Conservation (phyloP, 2,888 invertebrate species). For the Ctenicera cuprea region DNA sequence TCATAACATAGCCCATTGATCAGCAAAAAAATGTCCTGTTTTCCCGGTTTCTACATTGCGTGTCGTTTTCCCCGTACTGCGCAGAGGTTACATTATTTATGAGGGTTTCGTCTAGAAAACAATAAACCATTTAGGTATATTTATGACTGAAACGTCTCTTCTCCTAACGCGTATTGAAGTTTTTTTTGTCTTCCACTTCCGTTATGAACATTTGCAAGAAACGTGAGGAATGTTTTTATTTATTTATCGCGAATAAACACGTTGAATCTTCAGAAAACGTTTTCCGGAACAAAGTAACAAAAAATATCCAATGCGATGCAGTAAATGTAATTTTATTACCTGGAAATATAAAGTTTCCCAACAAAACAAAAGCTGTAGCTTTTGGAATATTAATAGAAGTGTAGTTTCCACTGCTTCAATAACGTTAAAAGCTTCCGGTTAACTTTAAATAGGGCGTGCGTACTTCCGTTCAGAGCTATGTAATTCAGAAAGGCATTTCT, state of each 20-base stretch:
- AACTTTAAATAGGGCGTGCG: too few species aligned
- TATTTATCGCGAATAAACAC: neutral
- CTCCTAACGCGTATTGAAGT: neutral
- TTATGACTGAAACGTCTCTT: conserved; percentile 12
- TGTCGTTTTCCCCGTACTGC: conserved; percentile 4
- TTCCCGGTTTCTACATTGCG: conserved; percentile 5
- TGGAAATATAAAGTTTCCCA: too few species aligned
- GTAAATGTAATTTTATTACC: neutral
- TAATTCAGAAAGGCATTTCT: too few species aligned
- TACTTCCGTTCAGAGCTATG: too few species aligned
- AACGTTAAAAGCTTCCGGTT: too few species aligned
- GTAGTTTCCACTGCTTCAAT: too few species aligned
- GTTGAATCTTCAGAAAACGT: too few species aligned
- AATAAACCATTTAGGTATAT: conserved; percentile 27
- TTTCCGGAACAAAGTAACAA: neutral
- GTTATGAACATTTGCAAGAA: conserved; percentile 6
- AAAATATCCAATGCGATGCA: neutral
- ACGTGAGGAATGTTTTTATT: neutral
- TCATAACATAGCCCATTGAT: conserved; percentile 2
- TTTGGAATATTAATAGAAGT: too few species aligned
- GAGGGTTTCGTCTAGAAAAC: conserved; percentile 24
- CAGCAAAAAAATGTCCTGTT: conserved; percentile 11
- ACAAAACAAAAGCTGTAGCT: too few species aligned
- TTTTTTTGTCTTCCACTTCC: conserved; percentile 19
- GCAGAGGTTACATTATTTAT: conserved; percentile 29